These are phyloP conservation scores for Battus philenor DNA, from an alignment of 1,140 invertebrate species.

Conservation along the genomic window DNA sequence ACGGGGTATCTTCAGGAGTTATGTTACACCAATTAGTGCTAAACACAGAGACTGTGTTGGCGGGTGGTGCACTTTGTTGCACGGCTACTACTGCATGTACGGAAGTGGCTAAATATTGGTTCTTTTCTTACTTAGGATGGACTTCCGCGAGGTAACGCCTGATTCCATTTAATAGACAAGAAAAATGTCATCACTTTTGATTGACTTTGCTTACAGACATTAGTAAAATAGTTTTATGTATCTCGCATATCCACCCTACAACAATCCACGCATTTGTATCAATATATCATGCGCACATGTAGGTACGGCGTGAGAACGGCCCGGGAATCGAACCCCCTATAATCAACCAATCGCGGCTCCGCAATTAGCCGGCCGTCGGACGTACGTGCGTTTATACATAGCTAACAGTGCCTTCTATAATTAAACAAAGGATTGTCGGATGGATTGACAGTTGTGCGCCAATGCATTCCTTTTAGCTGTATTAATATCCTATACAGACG, in stretches of 20 bases:
- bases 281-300: slow-evolving; percentile 30
- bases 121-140: too few species aligned
- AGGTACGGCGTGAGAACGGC: slow-evolving; percentile 33
- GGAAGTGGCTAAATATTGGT: too few species aligned
- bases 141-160: too few species aligned
- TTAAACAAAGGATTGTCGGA: slow-evolving; percentile 24
- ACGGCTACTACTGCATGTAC: too few species aligned
- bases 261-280: slow-evolving; percentile 24
- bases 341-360: slow-evolving; percentile 46
- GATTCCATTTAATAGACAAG: background rate
- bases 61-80: too few species aligned
- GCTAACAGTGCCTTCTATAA: slow-evolving; percentile 18
- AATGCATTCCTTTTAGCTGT: too few species aligned
- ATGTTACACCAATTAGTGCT: too few species aligned
- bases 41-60: too few species aligned
- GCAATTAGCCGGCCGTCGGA: slow-evolving; percentile 37
- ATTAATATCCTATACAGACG: too few species aligned
- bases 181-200: background rate
- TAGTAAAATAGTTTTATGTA: background rate
- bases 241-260: slow-evolving; percentile 18
- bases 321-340: slow-evolving; percentile 40
- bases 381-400: slow-evolving; percentile 22
- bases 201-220: background rate
- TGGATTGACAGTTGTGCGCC: background rate
- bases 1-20: too few species aligned